A percentile compares a stretch with the other conserved stretches of the same genome.
Evolutionary conservation across 2,888 invertebrate species (phyloP).

Genomic region (Amphimallon solstitiale): DNA sequence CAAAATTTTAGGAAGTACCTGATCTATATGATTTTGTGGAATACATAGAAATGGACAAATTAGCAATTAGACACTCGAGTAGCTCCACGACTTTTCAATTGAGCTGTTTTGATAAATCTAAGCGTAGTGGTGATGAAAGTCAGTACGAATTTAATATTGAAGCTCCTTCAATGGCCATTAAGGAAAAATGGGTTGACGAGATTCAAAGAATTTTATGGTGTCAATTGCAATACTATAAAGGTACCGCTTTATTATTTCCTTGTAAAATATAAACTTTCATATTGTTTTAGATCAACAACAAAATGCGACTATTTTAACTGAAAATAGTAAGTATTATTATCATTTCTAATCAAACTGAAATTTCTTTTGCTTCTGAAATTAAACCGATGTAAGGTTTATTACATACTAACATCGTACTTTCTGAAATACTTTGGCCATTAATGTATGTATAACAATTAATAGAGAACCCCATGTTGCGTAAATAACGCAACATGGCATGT

Average conservation of each 20-base stretch:
- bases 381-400: too few species aligned
- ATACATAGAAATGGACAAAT: conserved; percentile 19
- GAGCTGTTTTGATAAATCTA: conserved; percentile 20
- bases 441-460: too few species aligned
- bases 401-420: too few species aligned
- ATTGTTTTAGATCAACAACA: conserved; percentile 12
- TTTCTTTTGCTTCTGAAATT: too few species aligned
- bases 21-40: conserved; percentile 6
- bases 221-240: conserved; percentile 55
- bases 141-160: conserved; percentile 45
- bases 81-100: conserved; percentile 10
- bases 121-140: conserved; percentile 5
- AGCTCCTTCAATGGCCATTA: conserved; percentile 52
- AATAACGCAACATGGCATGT: too few species aligned
- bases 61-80: conserved; percentile 10
- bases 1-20: background rate
- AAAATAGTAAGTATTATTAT: conserved; percentile 1
- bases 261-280: too few species aligned
- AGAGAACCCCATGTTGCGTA: too few species aligned
- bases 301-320: background rate
- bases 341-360: too few species aligned
- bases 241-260: conserved; percentile 41
- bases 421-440: too few species aligned
- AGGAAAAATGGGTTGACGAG: conserved; percentile 53
- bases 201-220: conserved; percentile 56